Evolutionary conservation across 2,888 invertebrate genomes (phyloP), one percentile per base, ranked within the genome.

Genomic region (Platypus cylindrus): DNA sequence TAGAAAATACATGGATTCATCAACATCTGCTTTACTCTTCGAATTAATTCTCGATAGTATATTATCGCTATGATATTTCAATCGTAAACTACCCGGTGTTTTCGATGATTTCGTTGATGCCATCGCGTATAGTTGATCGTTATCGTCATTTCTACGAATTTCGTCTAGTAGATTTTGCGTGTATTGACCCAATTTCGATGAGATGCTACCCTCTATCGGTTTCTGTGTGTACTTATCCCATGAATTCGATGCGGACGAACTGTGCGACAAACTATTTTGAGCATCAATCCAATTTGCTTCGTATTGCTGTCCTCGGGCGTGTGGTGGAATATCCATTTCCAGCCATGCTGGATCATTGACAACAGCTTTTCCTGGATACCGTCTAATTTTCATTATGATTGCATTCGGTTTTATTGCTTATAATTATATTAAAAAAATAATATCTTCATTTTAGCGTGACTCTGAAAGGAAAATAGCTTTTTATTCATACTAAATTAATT

Each of bases 201-300:
- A 53, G 11, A 70, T 60, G 44, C 66, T 68, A 29, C 63, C 53
- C 36, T 43, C 50, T 11, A 38, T 41, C n/a, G n/a, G n/a, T 35
- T 48, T 55, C 11, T 48, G 45, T 32, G 52, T 55, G 37, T 56
- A 58, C 39, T 52, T 54, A 22, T 58, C 56, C 55, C 56, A 56
- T 3, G 54, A 54, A 36, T 54, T 58, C 3, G 54, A 47, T 17
- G 52, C 45, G 53, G 65, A 50, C 55, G 63, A 54, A 22, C 46
- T 40, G 25, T 57, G 61, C 34, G 65, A 65, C 31, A 73, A 60
- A 54, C 68, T 70, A 41, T 66, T 64, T 45, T 68, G 68, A n/a
- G 79, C 73, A 52, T 82, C 80, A 42, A 78, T 69, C 86, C 86
- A 86, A 56, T 83, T 86, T 18, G 84, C 84, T 50, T 84, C 85